Base-by-base conservation (phyloP, 2,888 invertebrate species). In the Limenitis camilla region DNA sequence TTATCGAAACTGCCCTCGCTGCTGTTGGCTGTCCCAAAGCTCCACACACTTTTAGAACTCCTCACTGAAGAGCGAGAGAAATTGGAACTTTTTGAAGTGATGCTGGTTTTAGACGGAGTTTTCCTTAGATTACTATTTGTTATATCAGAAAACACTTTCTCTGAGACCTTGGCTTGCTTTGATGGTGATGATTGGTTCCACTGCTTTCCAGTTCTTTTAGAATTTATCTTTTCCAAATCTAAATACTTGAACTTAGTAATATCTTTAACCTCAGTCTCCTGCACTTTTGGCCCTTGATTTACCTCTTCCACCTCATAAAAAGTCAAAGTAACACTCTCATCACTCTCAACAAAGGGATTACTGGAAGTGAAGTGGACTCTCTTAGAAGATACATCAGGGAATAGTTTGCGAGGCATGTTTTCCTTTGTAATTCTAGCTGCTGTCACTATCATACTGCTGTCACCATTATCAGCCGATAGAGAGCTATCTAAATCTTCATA, bases 401-500 rank as follows among this genome's bases (percentile, higher is more conserved):
- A 84, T 55, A 87, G 79, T 19, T 85, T 76, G 1, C 81, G 76
- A 30, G 86, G 87, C 82, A 88, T 78, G 58, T 81, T 82, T 5
- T 81, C 83, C 32, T 75, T 72, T 0, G 86, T 86, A 58, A 87
- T 70, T 63, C 88, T 89, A 4, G 78, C 78, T 0, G 89, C 88
- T 7, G 90, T 90, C n/a, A 88, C 74, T 9, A 89, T 70, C 39
- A 89, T 78, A 45, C 89, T 90, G 30, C 81, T 70, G 50, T 90
- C 90, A 0, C 90, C 89, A 4, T 85, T 69, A 56, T 90, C 90
- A 0, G 90, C 90, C 0, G 90, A 90, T 40, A 90, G 70, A 0
- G 90, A 90, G 59, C 90, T 90, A 66, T 90, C 89, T 30, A 90
- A 71, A 59, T 90, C 90, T 49, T 89, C 89, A 55, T 89, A 90